Conservation (phyloP, 2,888 invertebrate species). For the Lagria hirta region DNA sequence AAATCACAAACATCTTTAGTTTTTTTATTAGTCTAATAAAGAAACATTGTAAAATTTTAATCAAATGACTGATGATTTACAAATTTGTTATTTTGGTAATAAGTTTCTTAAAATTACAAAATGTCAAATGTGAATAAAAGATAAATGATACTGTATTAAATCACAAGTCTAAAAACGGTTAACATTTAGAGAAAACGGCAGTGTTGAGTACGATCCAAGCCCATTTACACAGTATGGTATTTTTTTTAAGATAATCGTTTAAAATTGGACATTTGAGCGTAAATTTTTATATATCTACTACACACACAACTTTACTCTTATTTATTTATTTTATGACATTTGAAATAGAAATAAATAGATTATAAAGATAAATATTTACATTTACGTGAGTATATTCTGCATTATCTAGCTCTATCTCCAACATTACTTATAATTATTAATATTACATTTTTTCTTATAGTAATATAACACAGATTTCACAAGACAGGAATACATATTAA, state of each 20-base stretch:
- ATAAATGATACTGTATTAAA: constrained; percentile 26
- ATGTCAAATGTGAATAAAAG: constrained; percentile 31
- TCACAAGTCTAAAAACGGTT: constrained; percentile 30
- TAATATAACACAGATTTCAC: constrained; percentile 39
- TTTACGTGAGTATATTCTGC: constrained; percentile 33
- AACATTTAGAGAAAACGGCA: constrained; percentile 49
- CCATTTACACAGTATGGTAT: constrained; percentile 38
- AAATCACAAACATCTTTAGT: constrained; percentile 5
- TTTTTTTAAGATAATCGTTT: constrained; percentile 26
- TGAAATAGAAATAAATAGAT: constrained; percentile 39
- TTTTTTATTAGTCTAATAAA: constrained; percentile 36
- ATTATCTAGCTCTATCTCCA: constrained; percentile 42
- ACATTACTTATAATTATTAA: constrained; percentile 42
- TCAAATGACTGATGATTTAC: constrained; percentile 35
- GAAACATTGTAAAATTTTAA: constrained; percentile 41
- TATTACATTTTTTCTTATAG: constrained; percentile 34
- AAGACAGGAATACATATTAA: constrained; percentile 35
- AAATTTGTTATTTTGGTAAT: constrained; percentile 33
- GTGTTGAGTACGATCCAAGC: constrained; percentile 50
- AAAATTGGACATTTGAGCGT: constrained; percentile 46
- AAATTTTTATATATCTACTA: constrained; percentile 29
- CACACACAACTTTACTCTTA: constrained; percentile 21
- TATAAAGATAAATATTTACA: constrained; percentile 26
- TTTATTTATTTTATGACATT: constrained; percentile 32
- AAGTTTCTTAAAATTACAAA: constrained; percentile 37